Evolutionary conservation across 2,113 vertebrate genomes (phyloP), one percentile per base, ranked within the genome.

Genomic region (Thomomys bottae): DNA sequence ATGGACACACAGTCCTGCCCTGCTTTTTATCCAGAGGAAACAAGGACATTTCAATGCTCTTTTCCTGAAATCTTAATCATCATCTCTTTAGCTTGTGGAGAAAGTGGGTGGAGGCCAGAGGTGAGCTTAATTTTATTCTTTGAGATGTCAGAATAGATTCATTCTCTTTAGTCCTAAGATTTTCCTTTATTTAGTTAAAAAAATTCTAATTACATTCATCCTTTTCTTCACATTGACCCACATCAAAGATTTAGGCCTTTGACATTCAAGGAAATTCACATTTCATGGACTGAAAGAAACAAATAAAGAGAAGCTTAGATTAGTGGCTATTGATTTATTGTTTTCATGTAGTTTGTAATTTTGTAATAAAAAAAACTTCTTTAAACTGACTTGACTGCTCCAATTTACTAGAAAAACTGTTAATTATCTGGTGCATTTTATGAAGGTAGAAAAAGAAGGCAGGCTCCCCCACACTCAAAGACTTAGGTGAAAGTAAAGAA

Each of bases 51-150:
- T 77, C 75, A 21, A 24, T 64, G 67, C 71, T 81, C 49, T 78
- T 42, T 75, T 23, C 8, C 18, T 7, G 28, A 15, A 17, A 40
- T 92, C 70, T 82, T 89, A 82, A 81, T 90, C 88, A 88, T 76
- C 28, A n/a, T 64, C 76, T 95, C 75, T 78, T 95, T 95, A 93
- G 88, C 54, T 42, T 42, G 73, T 90, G 82, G 57, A 85, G 49
- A 59, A 90, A 91, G 45, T 70, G 88, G 30, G 34, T 57, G 5
- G 72, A 86, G 87, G 90, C 61, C 93, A 88, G 71, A 90, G 93
- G 86, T 94, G 90, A 94, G 45, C 36, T 88, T 76, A 20, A 45
- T 87, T 94, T 95, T 93, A 77, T 59, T 86, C 88, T 92, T 85
- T 85, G 84, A 91, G 81, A 83, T 73, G 17, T 95, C 78, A 82